Conservation (phyloP, 2,113 vertebrate species). For the Xiphophorus couchianus region DNA sequence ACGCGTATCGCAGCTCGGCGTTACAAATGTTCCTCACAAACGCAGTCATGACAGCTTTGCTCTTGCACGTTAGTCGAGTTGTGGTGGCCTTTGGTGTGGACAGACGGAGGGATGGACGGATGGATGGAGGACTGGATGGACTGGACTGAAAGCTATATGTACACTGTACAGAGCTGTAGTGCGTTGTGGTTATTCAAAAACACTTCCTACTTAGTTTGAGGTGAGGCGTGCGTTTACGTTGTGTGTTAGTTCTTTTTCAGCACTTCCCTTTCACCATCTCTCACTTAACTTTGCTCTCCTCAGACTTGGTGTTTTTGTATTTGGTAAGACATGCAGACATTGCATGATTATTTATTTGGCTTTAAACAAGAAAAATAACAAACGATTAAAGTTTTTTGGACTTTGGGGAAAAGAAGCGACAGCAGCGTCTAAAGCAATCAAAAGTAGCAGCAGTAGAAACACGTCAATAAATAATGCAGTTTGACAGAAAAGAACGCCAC, state of each 20-base stretch:
- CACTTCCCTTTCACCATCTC: not conserved
- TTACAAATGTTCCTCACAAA: slow-evolving; percentile 60
- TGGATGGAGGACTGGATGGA: slow-evolving; percentile 51
- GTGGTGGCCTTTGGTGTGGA: slow-evolving; percentile 80
- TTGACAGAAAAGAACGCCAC: slow-evolving; percentile 42
- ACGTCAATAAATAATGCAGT: slow-evolving; percentile 77
- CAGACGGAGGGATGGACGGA: slow-evolving; percentile 56
- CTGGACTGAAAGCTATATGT: slow-evolving; percentile 40
- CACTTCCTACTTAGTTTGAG: not conserved
- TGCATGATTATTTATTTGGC: slow-evolving; percentile 81
- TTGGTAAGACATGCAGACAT: slow-evolving; percentile 78
- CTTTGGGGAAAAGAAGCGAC: slow-evolving; percentile 78
- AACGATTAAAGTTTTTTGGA: slow-evolving; percentile 33
- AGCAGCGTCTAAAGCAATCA: slow-evolving; percentile 81
- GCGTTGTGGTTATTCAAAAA: slow-evolving; percentile 2
- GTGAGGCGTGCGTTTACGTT: slow-evolving; percentile 35
- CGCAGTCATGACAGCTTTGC: slow-evolving; percentile 57
- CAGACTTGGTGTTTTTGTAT: slow-evolving; percentile 69
- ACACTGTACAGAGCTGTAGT: slow-evolving; percentile 42
- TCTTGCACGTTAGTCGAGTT: slow-evolving; percentile 60
- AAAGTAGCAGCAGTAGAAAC: slow-evolving; percentile 76
- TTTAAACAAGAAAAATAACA: slow-evolving; percentile 57
- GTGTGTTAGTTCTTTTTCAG: not conserved
- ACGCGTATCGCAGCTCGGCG: slow-evolving; percentile 59
- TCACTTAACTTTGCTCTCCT: slow-evolving; percentile 50